Evolutionary conservation across 2,888 invertebrate genomes (phyloP).

Genomic region (Monoplex corrugatus): DNA sequence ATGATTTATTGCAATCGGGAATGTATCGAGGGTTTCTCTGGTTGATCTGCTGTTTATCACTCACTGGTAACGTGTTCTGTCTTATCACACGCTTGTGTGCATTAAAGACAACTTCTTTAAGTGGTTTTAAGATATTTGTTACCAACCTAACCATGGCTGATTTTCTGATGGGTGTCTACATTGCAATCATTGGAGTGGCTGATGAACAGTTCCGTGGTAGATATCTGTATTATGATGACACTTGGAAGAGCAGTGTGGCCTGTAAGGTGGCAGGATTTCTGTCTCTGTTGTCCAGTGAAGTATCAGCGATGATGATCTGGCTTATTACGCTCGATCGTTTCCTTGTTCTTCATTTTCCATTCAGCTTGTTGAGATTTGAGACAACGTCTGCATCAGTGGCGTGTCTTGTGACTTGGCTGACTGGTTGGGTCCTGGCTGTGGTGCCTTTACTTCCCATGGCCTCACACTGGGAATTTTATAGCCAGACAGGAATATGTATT

Average conservation of each 20-base stretch:
- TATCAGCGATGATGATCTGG: constrained; percentile 48
- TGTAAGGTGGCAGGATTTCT: constrained; percentile 53
- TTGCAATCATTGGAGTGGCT: constrained; percentile 51
- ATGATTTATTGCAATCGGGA: constrained; percentile 45
- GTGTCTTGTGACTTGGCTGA: neutral
- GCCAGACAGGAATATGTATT: constrained; percentile 22
- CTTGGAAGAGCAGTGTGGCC: constrained; percentile 47
- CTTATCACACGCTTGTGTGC: neutral
- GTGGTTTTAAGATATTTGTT: constrained; percentile 50
- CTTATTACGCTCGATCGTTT: constrained; percentile 53
- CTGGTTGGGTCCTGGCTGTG: neutral
- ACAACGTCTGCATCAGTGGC: neutral
- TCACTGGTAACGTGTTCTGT: constrained; percentile 46
- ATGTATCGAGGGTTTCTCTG: constrained; percentile 43
- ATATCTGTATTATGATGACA: constrained; percentile 43
- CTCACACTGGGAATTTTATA: constrained; percentile 12
- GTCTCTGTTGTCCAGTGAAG: constrained; percentile 47
- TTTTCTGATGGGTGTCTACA: constrained; percentile 54
- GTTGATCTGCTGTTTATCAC: constrained; percentile 48
- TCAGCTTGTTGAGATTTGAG: neutral
- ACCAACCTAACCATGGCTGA: constrained; percentile 51
- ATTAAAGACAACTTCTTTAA: neutral
- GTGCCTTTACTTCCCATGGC: neutral
- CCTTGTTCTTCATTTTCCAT: constrained; percentile 44
- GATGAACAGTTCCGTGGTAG: constrained; percentile 47